phyloP scores from a whole-genome alignment of 2,113 vertebrate species.

The Trichechus manatus region DNA sequence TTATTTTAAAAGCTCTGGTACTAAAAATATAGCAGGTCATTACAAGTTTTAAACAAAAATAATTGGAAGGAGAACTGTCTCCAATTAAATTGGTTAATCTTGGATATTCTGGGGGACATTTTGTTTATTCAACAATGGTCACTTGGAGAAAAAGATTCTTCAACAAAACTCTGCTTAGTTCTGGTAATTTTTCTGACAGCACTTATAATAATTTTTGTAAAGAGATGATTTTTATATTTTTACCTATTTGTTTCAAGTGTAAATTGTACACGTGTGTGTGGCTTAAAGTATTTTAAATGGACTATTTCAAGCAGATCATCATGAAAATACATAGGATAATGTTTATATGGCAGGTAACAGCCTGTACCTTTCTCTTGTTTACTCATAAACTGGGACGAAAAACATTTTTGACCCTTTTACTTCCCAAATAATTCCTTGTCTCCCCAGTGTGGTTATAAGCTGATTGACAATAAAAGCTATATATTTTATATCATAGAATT shows the following conservation, averaged over 20 bases:
- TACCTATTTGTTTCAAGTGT: background rate
- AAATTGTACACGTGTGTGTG: background rate
- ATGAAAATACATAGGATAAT: background rate
- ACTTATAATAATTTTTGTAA: background rate
- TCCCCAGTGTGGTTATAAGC: background rate
- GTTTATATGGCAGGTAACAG: too few species aligned
- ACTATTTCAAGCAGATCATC: background rate
- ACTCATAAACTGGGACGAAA: too few species aligned
- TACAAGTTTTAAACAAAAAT: slow-evolving; percentile 19
- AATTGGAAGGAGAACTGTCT: background rate
- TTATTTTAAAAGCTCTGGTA: background rate
- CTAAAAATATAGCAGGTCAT: background rate
- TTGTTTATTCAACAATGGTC: background rate
- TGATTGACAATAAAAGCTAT: background rate
- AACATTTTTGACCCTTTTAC: background rate
- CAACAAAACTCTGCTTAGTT: slow-evolving; percentile 19
- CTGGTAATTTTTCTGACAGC: background rate
- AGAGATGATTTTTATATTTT: background rate
- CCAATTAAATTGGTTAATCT: background rate
- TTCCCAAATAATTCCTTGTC: background rate
- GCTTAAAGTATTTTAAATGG: background rate
- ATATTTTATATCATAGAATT: background rate
- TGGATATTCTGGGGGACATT: background rate
- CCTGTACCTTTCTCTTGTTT: too few species aligned
- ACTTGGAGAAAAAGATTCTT: slow-evolving; percentile 29